A percentile compares a stretch with the other conserved stretches of the same genome.
Evolutionary conservation across 2,888 invertebrate genomes (phyloP).

Genomic region (Eurois occulta): DNA sequence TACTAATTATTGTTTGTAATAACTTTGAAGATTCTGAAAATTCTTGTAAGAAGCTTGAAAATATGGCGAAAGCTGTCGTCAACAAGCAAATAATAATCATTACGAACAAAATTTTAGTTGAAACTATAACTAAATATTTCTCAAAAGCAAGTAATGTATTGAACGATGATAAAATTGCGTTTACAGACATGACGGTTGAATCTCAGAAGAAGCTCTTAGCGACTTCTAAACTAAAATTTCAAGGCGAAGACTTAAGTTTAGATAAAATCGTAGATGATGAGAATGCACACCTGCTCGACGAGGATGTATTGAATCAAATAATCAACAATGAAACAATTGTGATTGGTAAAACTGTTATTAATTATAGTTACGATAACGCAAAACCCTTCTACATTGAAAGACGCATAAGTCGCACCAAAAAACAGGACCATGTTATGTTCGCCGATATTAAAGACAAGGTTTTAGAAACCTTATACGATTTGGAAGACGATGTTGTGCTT

Average conservation of each 20-base stretch:
- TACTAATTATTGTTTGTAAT: slow-evolving; percentile 27
- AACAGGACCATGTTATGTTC: background rate
- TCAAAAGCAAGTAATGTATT: background rate
- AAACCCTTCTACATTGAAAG: slow-evolving; percentile 36
- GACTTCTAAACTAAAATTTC: slow-evolving; percentile 34
- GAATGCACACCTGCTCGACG: slow-evolving; percentile 19
- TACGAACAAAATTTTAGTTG: slow-evolving; percentile 7
- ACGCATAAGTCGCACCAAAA: slow-evolving; percentile 3
- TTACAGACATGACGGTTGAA: slow-evolving; percentile 38
- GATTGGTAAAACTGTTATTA: background rate
- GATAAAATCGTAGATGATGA: slow-evolving; percentile 31
- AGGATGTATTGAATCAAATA: slow-evolving; percentile 29
- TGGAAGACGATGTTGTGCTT: slow-evolving; percentile 39
- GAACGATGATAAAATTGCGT: slow-evolving; percentile 16
- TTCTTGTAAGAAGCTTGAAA: slow-evolving; percentile 8
- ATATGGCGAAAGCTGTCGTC: slow-evolving; percentile 19
- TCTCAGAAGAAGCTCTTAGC: slow-evolving; percentile 35
- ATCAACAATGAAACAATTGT: slow-evolving; percentile 31
- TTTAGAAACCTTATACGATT: slow-evolving; percentile 41
- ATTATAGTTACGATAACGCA: slow-evolving; percentile 13
- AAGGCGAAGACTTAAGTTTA: slow-evolving; percentile 45
- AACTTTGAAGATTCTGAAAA: background rate
- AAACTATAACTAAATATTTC: slow-evolving; percentile 23
- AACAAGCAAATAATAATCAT: slow-evolving; percentile 22
- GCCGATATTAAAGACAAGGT: background rate